Evolutionary conservation across 2,113 vertebrate genomes (phyloP).

Genomic region (Microtus pennsylvanicus): DNA sequence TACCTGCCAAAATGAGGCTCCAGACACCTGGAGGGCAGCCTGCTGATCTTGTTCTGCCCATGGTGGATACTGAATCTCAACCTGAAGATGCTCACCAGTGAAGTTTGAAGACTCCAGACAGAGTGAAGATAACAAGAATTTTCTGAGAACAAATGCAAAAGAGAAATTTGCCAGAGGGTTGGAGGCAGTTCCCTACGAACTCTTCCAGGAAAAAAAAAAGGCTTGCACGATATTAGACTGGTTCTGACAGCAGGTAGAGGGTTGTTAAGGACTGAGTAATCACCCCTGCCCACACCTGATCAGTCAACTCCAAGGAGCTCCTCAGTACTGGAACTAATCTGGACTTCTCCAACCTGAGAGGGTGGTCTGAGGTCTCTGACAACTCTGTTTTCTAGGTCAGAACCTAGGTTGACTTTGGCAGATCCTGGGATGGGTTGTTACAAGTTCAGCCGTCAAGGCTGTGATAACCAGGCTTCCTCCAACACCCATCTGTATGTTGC

Average conservation of each 20-base stretch:
- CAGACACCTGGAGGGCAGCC: too few species aligned
- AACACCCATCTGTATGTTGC: not conserved
- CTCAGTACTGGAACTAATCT: not conserved
- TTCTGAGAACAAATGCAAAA: not conserved
- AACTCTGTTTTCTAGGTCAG: not conserved
- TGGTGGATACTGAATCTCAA: not conserved
- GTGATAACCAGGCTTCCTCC: not conserved
- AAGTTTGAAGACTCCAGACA: not conserved
- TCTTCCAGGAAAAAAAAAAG: not conserved
- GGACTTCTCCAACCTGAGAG: not conserved
- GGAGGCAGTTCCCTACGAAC: not conserved
- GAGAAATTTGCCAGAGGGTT: not conserved
- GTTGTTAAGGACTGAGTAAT: not conserved
- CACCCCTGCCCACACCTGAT: not conserved
- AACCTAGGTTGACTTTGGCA: not conserved
- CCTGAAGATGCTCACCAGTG: not conserved
- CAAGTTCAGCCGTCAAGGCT: not conserved
- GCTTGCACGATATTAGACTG: not conserved
- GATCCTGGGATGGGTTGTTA: not conserved
- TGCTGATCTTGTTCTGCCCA: not conserved
- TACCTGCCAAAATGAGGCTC: not conserved
- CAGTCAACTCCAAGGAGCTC: not conserved
- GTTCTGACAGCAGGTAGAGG: not conserved
- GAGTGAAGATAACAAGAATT: not conserved
- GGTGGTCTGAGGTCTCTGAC: not conserved